Conservation (phyloP, 2,888 invertebrate species). For the Empis livida region DNA sequence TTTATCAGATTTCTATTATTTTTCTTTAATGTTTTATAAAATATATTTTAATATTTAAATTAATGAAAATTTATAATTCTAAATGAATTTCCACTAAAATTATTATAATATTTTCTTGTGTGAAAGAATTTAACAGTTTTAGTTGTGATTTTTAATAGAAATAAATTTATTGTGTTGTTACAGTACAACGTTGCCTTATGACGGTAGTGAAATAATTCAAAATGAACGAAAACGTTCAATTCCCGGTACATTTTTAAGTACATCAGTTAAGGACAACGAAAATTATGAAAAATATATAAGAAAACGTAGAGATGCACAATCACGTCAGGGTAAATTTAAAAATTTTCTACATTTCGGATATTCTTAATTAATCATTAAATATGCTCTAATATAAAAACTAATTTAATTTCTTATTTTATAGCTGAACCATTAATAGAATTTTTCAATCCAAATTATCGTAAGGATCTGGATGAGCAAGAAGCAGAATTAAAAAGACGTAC, state of each 20-base stretch:
- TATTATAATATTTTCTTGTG: not conserved
- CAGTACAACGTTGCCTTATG: slow-evolving; percentile 13
- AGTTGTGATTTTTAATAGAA: not conserved
- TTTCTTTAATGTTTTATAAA: not conserved
- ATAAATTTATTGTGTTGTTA: not conserved
- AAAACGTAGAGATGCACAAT: slow-evolving; percentile 4
- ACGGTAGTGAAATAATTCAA: slow-evolving; percentile 1
- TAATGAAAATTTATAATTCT: not conserved
- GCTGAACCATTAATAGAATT: slow-evolving; percentile 55
- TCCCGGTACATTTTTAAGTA: not conserved
- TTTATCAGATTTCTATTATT: no score
- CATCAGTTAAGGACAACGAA: not conserved
- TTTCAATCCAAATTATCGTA: slow-evolving; percentile 55
- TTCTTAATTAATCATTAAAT: no score
- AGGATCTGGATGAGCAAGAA: slow-evolving; percentile 52
- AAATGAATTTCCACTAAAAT: not conserved
- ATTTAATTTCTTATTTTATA: slow-evolving; percentile 6
- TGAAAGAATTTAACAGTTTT: not conserved
- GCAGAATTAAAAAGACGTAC: slow-evolving; percentile 45
- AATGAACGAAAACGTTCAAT: slow-evolving; percentile 11
- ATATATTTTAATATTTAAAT: not conserved
- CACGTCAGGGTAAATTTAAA: not conserved
- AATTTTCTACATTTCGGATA: not conserved
- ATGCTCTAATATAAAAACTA: no score
- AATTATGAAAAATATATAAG: not conserved